These are phyloP conservation scores for Clepsis dumicolana DNA, from an alignment of 2,888 invertebrate genomes.

Conservation along the genomic window DNA sequence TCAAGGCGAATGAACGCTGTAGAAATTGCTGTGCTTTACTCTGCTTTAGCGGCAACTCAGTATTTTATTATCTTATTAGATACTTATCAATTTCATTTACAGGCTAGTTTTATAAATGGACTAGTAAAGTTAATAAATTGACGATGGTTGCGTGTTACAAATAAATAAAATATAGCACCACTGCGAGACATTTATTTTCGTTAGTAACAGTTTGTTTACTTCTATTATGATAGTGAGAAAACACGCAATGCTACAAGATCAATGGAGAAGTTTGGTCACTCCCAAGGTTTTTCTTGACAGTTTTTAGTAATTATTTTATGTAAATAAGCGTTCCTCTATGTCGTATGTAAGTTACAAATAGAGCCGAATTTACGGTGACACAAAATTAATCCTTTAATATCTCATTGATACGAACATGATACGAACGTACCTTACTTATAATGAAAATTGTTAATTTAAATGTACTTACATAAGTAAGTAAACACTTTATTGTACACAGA, in stretches of 20 bases:
- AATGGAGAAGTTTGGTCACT: slow-evolving; percentile 70
- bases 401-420: too few species aligned
- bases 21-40: slow-evolving; percentile 18
- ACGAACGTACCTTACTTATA: too few species aligned
- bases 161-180: slow-evolving; percentile 79
- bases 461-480: too few species aligned
- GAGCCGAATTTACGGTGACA: too few species aligned
- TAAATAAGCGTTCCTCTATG: too few species aligned
- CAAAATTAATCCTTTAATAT: too few species aligned
- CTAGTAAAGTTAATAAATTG: slow-evolving; percentile 50
- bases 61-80: slow-evolving; percentile 28
- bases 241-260: slow-evolving; percentile 75
- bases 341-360: too few species aligned
- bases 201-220: slow-evolving; percentile 71
- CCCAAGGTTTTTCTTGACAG: not conserved
- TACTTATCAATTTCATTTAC: slow-evolving; percentile 37
- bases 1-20: slow-evolving; percentile 7
- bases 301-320: not conserved
- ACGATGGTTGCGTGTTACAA: slow-evolving; percentile 70
- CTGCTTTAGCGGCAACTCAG: not conserved
- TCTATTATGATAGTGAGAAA: slow-evolving; percentile 71
- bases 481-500: too few species aligned
- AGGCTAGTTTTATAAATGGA: slow-evolving; percentile 29
- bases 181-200: slow-evolving; percentile 76
- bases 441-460: too few species aligned